These are phyloP conservation scores for Tinea pellionella DNA, from an alignment of 2,888 invertebrate species.

Conservation along the genomic window DNA sequence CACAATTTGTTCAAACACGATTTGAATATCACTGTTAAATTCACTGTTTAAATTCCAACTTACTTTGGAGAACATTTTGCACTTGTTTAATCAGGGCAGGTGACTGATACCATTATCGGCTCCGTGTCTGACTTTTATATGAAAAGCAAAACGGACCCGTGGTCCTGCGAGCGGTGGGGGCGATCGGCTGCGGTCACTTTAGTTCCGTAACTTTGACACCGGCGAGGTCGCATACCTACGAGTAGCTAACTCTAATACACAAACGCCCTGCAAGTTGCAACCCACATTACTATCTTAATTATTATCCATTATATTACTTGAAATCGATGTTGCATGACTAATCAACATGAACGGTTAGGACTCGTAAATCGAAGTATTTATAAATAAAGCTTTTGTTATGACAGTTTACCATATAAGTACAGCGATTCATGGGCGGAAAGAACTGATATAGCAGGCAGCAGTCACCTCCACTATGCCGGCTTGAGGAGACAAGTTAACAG, in stretches of 20 bases:
- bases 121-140: slow-evolving; percentile 61
- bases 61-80: slow-evolving; percentile 69
- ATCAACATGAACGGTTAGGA: slow-evolving; percentile 18
- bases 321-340: slow-evolving; percentile 29
- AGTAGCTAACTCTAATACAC: slow-evolving; percentile 35
- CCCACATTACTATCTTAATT: slow-evolving; percentile 18
- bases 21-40: not conserved
- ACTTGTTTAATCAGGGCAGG: slow-evolving; percentile 57
- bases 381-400: not conserved
- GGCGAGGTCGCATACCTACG: slow-evolving; percentile 57
- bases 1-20: not conserved
- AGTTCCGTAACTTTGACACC: slow-evolving; percentile 69
- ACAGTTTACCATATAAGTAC: not conserved
- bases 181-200: slow-evolving; percentile 43
- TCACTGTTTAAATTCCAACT: slow-evolving; percentile 25
- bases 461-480: too few species aligned
- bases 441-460: too few species aligned
- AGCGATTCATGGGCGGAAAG: too few species aligned
- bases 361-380: not conserved
- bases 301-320: slow-evolving; percentile 18
- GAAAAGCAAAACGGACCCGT: slow-evolving; percentile 61
- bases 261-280: slow-evolving; percentile 29
- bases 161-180: slow-evolving; percentile 47
- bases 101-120: slow-evolving; percentile 65
- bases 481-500: too few species aligned